A percentile compares a stretch with the other conserved stretches of the same genome.
Evolutionary conservation across 2,113 vertebrate genomes (phyloP).

Genomic region (Zosterops japonicus): DNA sequence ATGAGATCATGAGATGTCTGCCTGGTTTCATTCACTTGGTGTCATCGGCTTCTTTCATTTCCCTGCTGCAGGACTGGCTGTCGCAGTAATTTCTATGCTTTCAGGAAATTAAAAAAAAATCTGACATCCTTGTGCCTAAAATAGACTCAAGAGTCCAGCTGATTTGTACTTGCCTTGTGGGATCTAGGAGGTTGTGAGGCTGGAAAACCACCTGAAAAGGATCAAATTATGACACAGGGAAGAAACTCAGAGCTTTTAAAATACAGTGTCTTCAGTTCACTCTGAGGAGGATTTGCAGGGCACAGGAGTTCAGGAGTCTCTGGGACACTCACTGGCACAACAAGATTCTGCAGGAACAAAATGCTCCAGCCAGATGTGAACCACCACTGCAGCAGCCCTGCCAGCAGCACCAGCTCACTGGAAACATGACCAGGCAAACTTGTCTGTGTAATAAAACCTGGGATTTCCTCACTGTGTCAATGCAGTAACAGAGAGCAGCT

Average conservation of each 20-base stretch:
- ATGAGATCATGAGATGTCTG: accelerated
- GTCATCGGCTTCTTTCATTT: neutral
- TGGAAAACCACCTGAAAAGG: neutral
- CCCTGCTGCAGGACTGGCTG: neutral
- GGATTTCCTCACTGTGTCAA: neutral
- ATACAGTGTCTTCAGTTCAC: neutral
- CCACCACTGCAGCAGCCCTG: neutral
- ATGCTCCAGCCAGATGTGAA: neutral
- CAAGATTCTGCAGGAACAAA: accelerated
- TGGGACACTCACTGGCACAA: neutral
- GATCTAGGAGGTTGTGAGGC: neutral
- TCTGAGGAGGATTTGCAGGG: neutral
- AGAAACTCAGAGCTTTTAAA: neutral
- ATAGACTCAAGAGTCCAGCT: neutral
- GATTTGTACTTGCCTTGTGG: neutral
- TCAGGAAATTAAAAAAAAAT: neutral
- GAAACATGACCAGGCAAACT: neutral
- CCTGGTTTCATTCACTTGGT: neutral
- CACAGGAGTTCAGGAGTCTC: neutral
- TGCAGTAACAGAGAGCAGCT: neutral
- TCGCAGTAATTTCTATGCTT: neutral
- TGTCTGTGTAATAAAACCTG: neutral
- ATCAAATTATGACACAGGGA: neutral
- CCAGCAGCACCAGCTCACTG: neutral
- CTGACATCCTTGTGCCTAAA: neutral